phyloP scores from a whole-genome alignment of 2,797 vertebrate species.

The Phyllotis vaccarum region DNA sequence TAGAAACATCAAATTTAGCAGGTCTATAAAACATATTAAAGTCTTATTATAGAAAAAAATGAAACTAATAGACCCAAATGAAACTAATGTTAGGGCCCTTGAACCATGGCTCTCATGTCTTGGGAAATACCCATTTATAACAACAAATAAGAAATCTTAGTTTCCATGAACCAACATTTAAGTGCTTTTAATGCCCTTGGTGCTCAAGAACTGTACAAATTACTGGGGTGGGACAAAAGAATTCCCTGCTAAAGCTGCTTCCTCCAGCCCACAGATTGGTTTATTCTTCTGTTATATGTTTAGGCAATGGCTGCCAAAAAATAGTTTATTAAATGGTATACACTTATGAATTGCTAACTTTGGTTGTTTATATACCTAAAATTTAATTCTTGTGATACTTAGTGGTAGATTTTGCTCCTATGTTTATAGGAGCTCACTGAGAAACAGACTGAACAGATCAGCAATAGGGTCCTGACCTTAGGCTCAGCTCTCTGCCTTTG shows the following conservation, averaged over 20 bases:
- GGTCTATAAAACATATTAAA: slow-evolving; percentile 19
- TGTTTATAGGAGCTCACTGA: slow-evolving; percentile 5
- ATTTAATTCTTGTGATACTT: neutral
- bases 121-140: neutral
- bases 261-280: neutral
- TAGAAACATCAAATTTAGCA: slow-evolving; percentile 44
- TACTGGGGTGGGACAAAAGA: neutral
- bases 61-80: too few relatives aligned
- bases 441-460: neutral
- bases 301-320: slow-evolving; percentile 30
- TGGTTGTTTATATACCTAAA: neutral
- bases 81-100: neutral
- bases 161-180: slow-evolving; percentile 41
- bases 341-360: neutral
- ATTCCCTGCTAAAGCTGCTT: neutral
- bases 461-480: neutral
- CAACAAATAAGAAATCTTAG: neutral
- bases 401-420: neutral
- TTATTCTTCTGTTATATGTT: slow-evolving; percentile 23
- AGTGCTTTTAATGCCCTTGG: neutral
- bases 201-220: neutral
- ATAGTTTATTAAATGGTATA: neutral
- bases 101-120: neutral
- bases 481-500: neutral
- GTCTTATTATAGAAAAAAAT: neutral